phyloP scores from a whole-genome alignment of 1,140 invertebrate species.

The Bombus turneri region DNA sequence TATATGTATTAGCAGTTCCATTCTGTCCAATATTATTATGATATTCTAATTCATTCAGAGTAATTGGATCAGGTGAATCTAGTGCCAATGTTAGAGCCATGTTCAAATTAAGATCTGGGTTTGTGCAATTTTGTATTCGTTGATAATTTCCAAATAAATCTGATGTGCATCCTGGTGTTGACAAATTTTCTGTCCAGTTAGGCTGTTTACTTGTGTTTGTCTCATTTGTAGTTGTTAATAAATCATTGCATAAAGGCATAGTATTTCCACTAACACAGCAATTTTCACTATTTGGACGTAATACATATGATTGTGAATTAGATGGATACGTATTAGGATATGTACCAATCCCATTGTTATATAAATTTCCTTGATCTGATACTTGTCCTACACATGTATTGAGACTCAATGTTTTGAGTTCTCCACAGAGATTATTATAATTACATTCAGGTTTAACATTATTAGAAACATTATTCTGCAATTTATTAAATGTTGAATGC shows the following conservation, averaged over 20 bases:
- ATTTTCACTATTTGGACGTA: constrained; percentile 49
- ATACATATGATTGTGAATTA: constrained; percentile 54
- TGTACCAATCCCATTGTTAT: constrained; percentile 60
- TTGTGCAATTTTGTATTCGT: constrained; percentile 65
- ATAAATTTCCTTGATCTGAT: constrained; percentile 62
- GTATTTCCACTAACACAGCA: constrained; percentile 60
- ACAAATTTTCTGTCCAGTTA: constrained; percentile 75
- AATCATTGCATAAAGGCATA: constrained; percentile 70
- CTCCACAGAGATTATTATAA: constrained; percentile 67
- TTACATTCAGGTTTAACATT: constrained; percentile 68
- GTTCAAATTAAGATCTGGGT: constrained; percentile 78
- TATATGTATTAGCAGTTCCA: constrained; percentile 63
- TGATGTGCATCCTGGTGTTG: constrained; percentile 67
- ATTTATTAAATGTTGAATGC: constrained; percentile 52
- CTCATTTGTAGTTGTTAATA: constrained; percentile 71
- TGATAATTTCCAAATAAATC: constrained; percentile 76
- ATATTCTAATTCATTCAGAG: constrained; percentile 70
- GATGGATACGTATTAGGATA: constrained; percentile 55
- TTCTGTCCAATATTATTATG: constrained; percentile 69
- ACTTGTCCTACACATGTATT: constrained; percentile 58
- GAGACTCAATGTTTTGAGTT: constrained; percentile 67
- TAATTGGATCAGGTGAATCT: constrained; percentile 69
- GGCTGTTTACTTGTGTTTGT: constrained; percentile 67
- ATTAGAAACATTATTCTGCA: constrained; percentile 62
- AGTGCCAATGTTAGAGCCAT: constrained; percentile 66